These are phyloP conservation scores for Hoplias malabaricus DNA, from an alignment of 2,113 vertebrate species.

Conservation along the genomic window DNA sequence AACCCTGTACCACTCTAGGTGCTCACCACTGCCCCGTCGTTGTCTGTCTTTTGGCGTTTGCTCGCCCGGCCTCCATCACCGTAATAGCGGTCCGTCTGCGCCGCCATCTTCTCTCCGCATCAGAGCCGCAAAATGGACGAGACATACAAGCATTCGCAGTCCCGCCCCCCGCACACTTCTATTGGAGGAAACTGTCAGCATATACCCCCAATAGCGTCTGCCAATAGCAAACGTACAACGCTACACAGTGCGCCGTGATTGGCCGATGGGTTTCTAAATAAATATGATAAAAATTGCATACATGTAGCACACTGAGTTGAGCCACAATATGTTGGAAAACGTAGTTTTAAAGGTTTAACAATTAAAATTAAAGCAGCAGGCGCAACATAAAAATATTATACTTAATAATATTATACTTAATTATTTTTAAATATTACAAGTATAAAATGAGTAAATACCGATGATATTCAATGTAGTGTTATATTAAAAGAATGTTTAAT, in stretches of 20 bases:
- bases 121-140: conserved; percentile 44
- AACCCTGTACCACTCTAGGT: no score
- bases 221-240: not conserved
- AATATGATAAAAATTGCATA: no score
- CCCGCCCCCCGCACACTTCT: not conserved
- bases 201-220: not conserved
- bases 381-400: no score
- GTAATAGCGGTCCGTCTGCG: conserved; percentile 77
- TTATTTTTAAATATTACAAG: no score
- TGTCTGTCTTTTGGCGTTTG: conserved; percentile 87
- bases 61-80: conserved; percentile 85
- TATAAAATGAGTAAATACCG: no score
- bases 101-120: conserved; percentile 64
- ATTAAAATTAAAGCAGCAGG: no score
- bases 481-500: no score
- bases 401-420: no score
- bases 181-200: not conserved
- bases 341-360: no score
- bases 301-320: no score
- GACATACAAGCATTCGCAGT: conserved; percentile 16
- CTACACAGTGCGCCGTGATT: not conserved
- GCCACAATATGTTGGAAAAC: no score
- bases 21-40: conserved; percentile 74
- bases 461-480: no score
- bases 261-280: not conserved